phyloP scores from a whole-genome alignment of 2,888 invertebrate genomes.

The Mythimna ferrago region DNA sequence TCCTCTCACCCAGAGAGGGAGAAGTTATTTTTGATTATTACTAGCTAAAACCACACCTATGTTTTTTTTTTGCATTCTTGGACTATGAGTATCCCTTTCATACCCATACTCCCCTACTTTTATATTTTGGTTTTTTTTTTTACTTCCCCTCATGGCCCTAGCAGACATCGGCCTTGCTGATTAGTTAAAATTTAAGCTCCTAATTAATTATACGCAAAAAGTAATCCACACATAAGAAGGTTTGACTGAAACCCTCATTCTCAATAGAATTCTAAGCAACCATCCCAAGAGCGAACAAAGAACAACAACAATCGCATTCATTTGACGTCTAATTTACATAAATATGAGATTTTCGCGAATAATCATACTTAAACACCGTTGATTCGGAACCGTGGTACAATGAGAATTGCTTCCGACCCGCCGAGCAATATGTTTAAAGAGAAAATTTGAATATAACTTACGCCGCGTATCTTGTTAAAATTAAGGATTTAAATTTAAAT shows the following conservation, averaged over 20 bases:
- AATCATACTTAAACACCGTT: constrained; percentile 84
- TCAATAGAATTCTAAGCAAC: constrained; percentile 58
- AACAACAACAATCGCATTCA: constrained; percentile 83
- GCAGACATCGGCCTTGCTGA: too few species aligned
- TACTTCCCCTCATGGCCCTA: too few species aligned
- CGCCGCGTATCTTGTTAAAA: constrained; percentile 86
- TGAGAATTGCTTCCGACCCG: constrained; percentile 85
- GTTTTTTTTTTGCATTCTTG: too few species aligned
- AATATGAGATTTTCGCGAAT: constrained; percentile 86
- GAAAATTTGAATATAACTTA: constrained; percentile 70
- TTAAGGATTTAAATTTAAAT: constrained; percentile 88
- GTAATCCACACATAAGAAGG: constrained; percentile 1
- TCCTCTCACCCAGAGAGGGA: too few species aligned
- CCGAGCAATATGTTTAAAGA: constrained; percentile 76
- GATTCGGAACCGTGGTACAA: constrained; percentile 83
- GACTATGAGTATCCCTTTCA: too few species aligned
- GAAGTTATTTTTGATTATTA: too few species aligned
- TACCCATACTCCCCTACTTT: too few species aligned
- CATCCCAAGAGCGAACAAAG: constrained; percentile 71
- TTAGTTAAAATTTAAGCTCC: too few species aligned
- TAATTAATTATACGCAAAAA: constrained; percentile 20
- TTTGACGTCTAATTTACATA: constrained; percentile 85
- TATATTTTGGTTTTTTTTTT: too few species aligned
- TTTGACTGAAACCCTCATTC: constrained; percentile 20
- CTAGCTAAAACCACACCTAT: too few species aligned